A percentile compares a stretch with the other conserved stretches of the same genome.
phyloP scores from a whole-genome alignment of 2,797 vertebrate genomes.

The Leptodactylus fallax region DNA sequence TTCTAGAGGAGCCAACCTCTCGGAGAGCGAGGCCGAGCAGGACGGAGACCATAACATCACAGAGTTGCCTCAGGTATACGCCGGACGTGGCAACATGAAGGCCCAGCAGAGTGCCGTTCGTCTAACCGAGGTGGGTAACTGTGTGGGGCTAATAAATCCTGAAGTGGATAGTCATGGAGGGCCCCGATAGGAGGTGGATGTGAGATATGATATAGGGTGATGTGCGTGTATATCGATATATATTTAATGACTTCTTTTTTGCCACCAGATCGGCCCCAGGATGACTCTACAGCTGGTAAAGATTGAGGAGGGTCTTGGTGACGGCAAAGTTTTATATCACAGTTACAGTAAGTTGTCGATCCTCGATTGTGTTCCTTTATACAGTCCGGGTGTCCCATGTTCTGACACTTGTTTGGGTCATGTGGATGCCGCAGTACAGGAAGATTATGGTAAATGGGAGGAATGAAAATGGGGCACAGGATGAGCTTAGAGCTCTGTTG shows the following conservation, averaged over 20 bases:
- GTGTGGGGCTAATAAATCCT: background rate
- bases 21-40: constrained; percentile 91
- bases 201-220: background rate
- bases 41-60: constrained; percentile 91
- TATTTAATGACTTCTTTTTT: background rate
- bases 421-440: background rate
- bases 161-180: background rate
- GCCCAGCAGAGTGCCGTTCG: constrained; percentile 90
- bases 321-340: constrained; percentile 87
- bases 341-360: constrained; percentile 77
- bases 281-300: constrained; percentile 88
- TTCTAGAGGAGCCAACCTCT: constrained; percentile 85
- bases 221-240: background rate
- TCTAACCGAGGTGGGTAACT: constrained; percentile 83
- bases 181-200: background rate
- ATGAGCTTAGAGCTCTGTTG: background rate
- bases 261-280: constrained; percentile 87
- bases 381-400: background rate
- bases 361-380: background rate
- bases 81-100: constrained; percentile 91
- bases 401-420: background rate
- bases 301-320: constrained; percentile 88
- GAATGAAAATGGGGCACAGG: background rate
- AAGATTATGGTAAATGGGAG: background rate
- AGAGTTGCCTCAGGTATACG: constrained; percentile 86